Conservation (phyloP, 2,113 vertebrate species). For the Dipodomys merriami region DNA sequence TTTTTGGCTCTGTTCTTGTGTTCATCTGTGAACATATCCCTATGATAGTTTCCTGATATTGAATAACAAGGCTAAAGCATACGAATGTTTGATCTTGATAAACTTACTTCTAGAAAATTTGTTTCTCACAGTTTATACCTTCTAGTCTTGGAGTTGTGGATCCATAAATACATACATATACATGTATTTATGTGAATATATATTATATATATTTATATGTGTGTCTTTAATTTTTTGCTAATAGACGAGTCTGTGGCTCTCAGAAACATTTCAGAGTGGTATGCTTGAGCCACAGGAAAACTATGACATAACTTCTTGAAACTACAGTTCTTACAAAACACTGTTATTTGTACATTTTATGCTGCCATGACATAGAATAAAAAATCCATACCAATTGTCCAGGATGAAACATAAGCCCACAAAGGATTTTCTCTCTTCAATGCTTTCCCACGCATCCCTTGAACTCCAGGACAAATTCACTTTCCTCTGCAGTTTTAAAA, state of each 20-base stretch:
- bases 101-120: slow-evolving; percentile 2
- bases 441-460: not conserved
- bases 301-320: not conserved
- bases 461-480: not conserved
- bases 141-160: not conserved
- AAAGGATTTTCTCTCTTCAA: not conserved
- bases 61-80: not conserved
- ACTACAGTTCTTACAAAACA: not conserved
- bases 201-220: not conserved
- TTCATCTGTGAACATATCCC: not conserved
- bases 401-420: not conserved
- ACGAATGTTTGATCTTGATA: not conserved
- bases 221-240: not conserved
- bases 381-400: not conserved
- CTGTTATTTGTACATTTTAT: not conserved
- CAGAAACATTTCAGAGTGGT: not conserved
- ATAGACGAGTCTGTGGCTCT: not conserved
- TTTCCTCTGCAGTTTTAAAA: not conserved
- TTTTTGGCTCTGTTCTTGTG: not conserved
- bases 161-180: no score
- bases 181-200: not conserved
- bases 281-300: not conserved
- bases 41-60: not conserved
- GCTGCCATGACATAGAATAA: not conserved
- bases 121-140: not conserved